Percentiles rank a stretch among this genome's conserved stretches.
Evolutionary conservation across 2,888 invertebrate species (phyloP).

Genomic region (Iselma pallidipennis): DNA sequence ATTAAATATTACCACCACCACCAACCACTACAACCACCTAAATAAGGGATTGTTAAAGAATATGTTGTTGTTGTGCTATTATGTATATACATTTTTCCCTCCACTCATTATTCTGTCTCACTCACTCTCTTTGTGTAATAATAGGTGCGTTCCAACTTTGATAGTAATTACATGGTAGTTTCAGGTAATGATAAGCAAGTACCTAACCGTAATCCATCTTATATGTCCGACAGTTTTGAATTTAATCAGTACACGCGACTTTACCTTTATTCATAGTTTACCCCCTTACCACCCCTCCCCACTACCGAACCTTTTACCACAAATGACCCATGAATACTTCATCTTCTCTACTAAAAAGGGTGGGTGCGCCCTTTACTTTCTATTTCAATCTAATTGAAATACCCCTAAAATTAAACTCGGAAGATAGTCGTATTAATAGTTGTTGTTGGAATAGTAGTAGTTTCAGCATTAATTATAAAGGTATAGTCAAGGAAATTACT

Average conservation of each 20-base stretch:
- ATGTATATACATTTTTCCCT: not conserved
- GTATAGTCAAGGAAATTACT: not conserved
- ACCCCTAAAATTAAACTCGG: not conserved
- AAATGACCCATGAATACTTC: not conserved
- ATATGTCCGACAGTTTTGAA: slow-evolving; percentile 33
- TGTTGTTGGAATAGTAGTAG: not conserved
- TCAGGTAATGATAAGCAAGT: slow-evolving; percentile 33
- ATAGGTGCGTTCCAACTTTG: not conserved
- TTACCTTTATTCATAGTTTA: slow-evolving; percentile 13
- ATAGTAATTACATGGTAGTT: slow-evolving; percentile 20
- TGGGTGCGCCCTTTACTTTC: not conserved
- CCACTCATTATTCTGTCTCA: not conserved
- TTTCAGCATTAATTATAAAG: not conserved
- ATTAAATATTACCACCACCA: slow-evolving; percentile 2
- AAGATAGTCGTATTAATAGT: not conserved
- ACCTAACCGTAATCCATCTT: slow-evolving; percentile 36
- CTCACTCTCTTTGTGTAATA: not conserved
- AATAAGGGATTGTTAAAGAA: not conserved
- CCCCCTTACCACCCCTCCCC: no score
- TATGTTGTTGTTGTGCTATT: not conserved
- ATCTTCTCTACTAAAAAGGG: not conserved
- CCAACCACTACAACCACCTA: no score
- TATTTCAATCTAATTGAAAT: not conserved
- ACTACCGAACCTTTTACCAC: no score
- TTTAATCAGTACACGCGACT: slow-evolving; percentile 40